phyloP scores from a whole-genome alignment of 2,888 invertebrate species.

The Acleris cristana region DNA sequence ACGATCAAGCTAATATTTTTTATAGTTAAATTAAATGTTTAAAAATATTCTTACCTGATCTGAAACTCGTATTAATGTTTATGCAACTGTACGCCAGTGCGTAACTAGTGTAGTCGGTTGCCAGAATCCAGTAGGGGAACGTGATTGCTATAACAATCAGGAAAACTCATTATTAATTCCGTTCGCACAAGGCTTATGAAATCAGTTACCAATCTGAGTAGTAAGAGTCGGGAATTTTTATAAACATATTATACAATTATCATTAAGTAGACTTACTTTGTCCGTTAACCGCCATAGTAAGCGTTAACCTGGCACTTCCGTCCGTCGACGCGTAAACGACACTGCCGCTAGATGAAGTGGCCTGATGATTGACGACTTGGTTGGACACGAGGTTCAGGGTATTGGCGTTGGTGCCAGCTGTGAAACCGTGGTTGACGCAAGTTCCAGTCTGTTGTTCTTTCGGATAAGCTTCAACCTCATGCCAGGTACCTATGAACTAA shows the following conservation, averaged over 20 bases:
- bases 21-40: too few species aligned
- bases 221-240: not conserved
- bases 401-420: not conserved
- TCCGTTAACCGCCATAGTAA: conserved; percentile 35
- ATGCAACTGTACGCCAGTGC: too few species aligned
- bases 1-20: too few species aligned
- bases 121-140: too few species aligned
- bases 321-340: conserved; percentile 2
- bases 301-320: conserved; percentile 11
- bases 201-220: not conserved
- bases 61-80: too few species aligned
- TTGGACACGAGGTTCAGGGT: conserved; percentile 43
- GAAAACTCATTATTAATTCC: too few species aligned
- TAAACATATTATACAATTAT: not conserved
- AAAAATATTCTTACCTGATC: too few species aligned
- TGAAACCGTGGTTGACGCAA: conserved; percentile 25
- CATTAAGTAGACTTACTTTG: conserved; percentile 3
- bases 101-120: too few species aligned
- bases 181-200: too few species aligned
- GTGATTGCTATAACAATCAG: too few species aligned
- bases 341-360: conserved; percentile 10
- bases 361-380: conserved; percentile 46
- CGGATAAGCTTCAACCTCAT: conserved; percentile 71
- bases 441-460: conserved; percentile 76
- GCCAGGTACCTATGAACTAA: conserved; percentile 83